Conservation (phyloP, 1,140 invertebrate species). For the Euura saliciscinereae region DNA sequence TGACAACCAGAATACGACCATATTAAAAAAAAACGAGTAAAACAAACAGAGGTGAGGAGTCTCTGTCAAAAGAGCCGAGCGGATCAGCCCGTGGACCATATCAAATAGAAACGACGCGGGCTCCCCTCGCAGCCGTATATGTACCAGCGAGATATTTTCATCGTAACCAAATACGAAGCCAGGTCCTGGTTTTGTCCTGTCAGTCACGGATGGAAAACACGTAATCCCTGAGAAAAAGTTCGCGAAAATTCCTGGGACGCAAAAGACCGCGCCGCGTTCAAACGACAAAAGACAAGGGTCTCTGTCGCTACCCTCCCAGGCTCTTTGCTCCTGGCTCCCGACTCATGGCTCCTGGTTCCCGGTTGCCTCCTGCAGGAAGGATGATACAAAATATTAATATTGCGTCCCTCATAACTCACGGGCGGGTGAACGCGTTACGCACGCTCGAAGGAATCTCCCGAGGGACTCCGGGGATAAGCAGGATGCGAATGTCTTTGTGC, state of each 20-base stretch:
- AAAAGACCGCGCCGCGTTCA: conserved; percentile 25
- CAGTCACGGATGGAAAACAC: conserved; percentile 27
- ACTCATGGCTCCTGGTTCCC: not conserved
- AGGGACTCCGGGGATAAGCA: conserved; percentile 53
- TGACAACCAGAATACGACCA: not conserved
- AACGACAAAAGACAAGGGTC: conserved; percentile 54
- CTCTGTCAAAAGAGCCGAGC: not conserved
- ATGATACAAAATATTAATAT: conserved; percentile 65
- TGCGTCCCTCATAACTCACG: conserved; percentile 61
- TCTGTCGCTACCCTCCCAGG: conserved; percentile 9
- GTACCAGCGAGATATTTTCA: not conserved
- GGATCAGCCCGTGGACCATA: not conserved
- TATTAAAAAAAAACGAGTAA: not conserved
- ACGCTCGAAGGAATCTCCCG: conserved; percentile 54
- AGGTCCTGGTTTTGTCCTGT: not conserved
- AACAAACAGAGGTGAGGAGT: not conserved
- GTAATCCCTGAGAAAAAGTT: conserved; percentile 21
- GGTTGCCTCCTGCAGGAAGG: conserved; percentile 37
- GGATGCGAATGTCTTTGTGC: conserved; percentile 56
- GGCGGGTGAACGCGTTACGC: conserved; percentile 56
- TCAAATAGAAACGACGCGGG: not conserved
- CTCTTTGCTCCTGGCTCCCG: not conserved
- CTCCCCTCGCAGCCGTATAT: not conserved
- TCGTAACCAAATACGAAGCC: conserved; percentile 6
- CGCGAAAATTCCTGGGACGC: conserved; percentile 16